These are phyloP conservation scores for Archips xylosteana DNA, from an alignment of 2,888 invertebrate genomes.

Conservation along the genomic window DNA sequence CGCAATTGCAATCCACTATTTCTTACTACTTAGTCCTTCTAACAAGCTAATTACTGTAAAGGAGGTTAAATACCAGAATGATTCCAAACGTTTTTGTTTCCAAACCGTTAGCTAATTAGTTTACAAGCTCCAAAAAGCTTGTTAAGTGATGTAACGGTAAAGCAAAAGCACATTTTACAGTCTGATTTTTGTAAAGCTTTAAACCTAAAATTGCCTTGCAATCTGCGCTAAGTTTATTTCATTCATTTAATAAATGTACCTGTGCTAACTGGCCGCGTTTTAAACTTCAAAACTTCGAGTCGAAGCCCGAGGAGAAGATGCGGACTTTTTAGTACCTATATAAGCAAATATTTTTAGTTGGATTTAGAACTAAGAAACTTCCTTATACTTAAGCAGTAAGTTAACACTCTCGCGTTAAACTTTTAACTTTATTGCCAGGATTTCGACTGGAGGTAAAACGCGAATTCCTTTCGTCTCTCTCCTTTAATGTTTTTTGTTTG, in stretches of 20 bases:
- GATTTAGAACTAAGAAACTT: constrained; percentile 36
- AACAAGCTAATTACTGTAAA: background rate
- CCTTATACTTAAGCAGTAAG: constrained; percentile 33
- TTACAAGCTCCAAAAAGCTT: background rate
- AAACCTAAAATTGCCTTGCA: background rate
- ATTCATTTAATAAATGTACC: constrained; percentile 30
- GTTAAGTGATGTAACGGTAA: background rate
- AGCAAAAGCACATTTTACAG: background rate
- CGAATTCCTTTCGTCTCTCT: constrained; percentile 57
- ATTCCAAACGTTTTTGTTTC: background rate
- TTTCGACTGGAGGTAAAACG: constrained; percentile 45
- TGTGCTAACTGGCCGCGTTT: constrained; percentile 15
- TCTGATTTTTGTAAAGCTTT: background rate
- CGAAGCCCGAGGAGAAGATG: constrained; percentile 19
- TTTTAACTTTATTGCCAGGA: constrained; percentile 25
- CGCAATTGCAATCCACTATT: background rate
- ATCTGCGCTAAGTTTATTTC: background rate
- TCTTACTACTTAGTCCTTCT: too few relatives aligned
- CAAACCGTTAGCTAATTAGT: background rate
- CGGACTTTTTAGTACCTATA: constrained; percentile 31
- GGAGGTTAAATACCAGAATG: too few relatives aligned
- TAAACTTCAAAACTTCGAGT: constrained; percentile 16
- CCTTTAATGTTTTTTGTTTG: constrained; percentile 62
- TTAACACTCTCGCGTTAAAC: constrained; percentile 34
- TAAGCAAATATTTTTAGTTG: constrained; percentile 41